Evolutionary conservation across 2,888 invertebrate genomes (phyloP).

Genomic region (Teleiodes luculella): DNA sequence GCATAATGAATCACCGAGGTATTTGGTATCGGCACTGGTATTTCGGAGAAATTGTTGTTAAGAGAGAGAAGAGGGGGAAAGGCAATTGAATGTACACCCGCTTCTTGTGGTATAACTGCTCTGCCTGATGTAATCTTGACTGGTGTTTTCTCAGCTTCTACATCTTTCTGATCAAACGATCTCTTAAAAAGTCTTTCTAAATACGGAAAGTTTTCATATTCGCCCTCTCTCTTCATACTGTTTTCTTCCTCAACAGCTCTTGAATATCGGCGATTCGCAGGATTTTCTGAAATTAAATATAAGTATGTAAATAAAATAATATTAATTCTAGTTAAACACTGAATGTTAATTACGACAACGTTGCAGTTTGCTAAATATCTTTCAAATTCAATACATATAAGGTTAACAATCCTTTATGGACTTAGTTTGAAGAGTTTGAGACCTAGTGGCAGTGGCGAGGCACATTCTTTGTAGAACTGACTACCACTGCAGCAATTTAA

Average conservation of each 20-base stretch:
- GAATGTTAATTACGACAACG: no score
- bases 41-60: conserved; percentile 54
- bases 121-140: conserved; percentile 47
- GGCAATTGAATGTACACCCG: conserved; percentile 51
- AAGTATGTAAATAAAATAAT: neutral
- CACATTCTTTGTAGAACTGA: no score
- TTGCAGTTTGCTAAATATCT: no score
- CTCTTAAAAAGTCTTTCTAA: conserved; percentile 16
- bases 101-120: conserved; percentile 49
- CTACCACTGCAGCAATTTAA: no score
- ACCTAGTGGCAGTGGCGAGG: no score
- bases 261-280: neutral
- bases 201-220: neutral
- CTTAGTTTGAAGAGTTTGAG: no score
- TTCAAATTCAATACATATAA: no score
- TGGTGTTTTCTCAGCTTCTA: conserved; percentile 27
- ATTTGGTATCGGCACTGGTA: conserved; percentile 66
- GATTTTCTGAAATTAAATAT: neutral
- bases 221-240: neutral
- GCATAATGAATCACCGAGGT: conserved; percentile 63
- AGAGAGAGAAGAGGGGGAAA: conserved; percentile 54
- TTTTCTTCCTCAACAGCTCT: neutral
- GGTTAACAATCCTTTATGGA: no score
- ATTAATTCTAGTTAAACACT: no score
- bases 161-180: conserved; percentile 22